These are phyloP conservation scores for Scotopteryx bipunctaria DNA, from an alignment of 2,888 invertebrate genomes.

Conservation along the genomic window DNA sequence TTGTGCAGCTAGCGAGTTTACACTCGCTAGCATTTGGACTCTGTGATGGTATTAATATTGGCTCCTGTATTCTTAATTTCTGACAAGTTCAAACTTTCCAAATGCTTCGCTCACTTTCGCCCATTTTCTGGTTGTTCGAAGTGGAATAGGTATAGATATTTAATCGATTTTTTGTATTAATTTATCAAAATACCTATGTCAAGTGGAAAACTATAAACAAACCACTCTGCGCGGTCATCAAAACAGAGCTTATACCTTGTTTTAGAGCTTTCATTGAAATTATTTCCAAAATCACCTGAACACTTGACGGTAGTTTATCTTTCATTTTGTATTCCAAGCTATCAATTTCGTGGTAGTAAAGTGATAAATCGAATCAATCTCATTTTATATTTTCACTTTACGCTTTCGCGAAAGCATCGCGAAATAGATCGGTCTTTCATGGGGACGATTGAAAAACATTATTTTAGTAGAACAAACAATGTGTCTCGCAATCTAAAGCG, in stretches of 20 bases:
- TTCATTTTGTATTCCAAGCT: conserved; percentile 1
- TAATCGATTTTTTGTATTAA: too few relatives aligned
- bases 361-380: conserved; percentile 4
- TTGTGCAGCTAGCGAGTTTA: too few relatives aligned
- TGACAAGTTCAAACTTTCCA: too few relatives aligned
- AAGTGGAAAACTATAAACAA: too few relatives aligned
- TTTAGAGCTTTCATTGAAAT: background rate
- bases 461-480: conserved; percentile 58
- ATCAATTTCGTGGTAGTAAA: conserved; percentile 1
- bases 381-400: conserved; percentile 13
- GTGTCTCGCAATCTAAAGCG: conserved; percentile 60
- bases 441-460: conserved; percentile 51
- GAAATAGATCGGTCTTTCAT: conserved; percentile 38
- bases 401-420: conserved; percentile 18
- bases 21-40: too few relatives aligned
- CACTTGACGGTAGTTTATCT: background rate
- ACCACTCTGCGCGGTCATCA: background rate
- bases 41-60: too few relatives aligned
- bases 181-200: too few relatives aligned
- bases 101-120: too few relatives aligned
- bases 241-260: background rate
- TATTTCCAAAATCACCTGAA: background rate
- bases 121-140: too few relatives aligned
- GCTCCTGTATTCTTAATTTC: too few relatives aligned
- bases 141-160: too few relatives aligned